Evolutionary conservation across 2,797 vertebrate species (phyloP), one percentile per base, ranked within the genome.

Genomic region (Botia kubotai): DNA sequence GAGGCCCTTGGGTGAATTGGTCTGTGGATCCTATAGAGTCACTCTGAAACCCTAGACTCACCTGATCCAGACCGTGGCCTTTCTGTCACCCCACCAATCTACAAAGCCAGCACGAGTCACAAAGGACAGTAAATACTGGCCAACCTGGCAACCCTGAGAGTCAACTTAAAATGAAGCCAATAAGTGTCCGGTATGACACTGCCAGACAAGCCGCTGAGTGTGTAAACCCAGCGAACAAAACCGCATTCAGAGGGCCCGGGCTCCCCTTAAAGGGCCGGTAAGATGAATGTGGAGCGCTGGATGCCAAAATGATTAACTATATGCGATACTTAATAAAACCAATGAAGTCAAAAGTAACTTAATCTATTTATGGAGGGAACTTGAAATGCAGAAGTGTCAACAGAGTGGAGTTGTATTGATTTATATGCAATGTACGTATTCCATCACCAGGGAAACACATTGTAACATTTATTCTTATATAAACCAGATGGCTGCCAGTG

Each of bases 1-100:
- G 83, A 29, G 29, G 71, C 86, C 78, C 78, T 80, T 83, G 82
- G 86, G 84, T 67, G 69, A 88, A 88, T 58, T 81, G 86, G 86
- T 73, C 82, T 87, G 75, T 86, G 87, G 70, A 74, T 66, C 21
- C 68, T 65, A 39, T 29, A 92, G 83, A 53, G 36, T 89, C 88
- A 90, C 89, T 87, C 89, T 87, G 93, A 91, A 94, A 94, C 86
- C 66, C 69, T 90, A 93, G 85, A 88, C 91, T 80, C 58, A 33
- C 83, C 86, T 86, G 82, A 90, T 91, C 66, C 83, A 65, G 80
- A 69, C 84, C 8, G 57, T 83, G 87, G 90, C 88, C 83, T 73
- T 89, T 85, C 0, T 75, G 84, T 89, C 87, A 90, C 91, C 92
- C 83, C 80, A 23, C 33, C 14, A 1, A 72, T 55, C 39, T 43